phyloP scores from a whole-genome alignment of 2,888 invertebrate genomes.

The Aphodius granarius region DNA sequence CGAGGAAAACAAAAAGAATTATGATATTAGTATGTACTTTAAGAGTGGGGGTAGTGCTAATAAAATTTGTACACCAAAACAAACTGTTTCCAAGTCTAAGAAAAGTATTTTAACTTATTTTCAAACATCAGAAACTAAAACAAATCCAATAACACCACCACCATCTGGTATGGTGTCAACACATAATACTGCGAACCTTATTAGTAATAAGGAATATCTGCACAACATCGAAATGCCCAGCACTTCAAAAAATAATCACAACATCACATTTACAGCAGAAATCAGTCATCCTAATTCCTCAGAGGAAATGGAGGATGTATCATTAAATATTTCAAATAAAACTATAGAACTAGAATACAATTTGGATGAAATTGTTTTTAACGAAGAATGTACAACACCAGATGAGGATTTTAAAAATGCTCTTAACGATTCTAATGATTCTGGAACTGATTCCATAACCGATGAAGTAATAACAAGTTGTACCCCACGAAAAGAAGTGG shows the following conservation, averaged over 20 bases:
- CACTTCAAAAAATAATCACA: background rate
- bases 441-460: slow-evolving; percentile 31
- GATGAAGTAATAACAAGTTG: slow-evolving; percentile 9
- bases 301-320: background rate
- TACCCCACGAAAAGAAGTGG: slow-evolving; percentile 14
- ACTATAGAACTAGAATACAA: background rate
- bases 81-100: background rate
- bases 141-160: background rate
- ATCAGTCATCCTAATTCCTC: background rate
- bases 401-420: background rate
- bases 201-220: background rate
- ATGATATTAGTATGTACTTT: slow-evolving; percentile 63
- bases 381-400: background rate
- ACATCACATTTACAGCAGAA: background rate
- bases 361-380: background rate
- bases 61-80: slow-evolving; percentile 1
- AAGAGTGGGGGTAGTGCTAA: slow-evolving; percentile 41
- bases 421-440: slow-evolving; percentile 30
- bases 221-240: background rate
- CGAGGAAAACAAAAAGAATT: slow-evolving; percentile 63
- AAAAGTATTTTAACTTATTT: background rate
- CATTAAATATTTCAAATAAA: background rate
- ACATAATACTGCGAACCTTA: background rate
- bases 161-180: background rate
- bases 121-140: background rate